Evolutionary conservation across 2,888 invertebrate genomes (phyloP).

Genomic region (Hypsopygia costalis): DNA sequence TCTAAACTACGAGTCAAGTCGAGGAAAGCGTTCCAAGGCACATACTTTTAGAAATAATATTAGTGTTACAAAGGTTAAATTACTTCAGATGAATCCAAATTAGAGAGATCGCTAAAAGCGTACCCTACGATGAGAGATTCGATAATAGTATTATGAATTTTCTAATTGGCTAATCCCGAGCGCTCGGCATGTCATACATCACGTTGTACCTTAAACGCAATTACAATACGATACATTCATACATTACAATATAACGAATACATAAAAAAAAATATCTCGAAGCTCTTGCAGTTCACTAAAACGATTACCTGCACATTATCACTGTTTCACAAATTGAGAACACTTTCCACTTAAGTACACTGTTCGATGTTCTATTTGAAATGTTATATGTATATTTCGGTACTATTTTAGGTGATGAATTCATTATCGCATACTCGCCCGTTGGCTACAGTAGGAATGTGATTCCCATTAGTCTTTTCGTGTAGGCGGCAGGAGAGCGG

Average conservation of each 20-base stretch:
- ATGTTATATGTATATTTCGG: neutral
- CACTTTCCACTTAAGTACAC: slow-evolving; percentile 30
- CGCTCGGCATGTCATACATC: slow-evolving; percentile 22
- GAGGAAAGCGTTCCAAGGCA: slow-evolving; percentile 79
- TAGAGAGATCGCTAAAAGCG: slow-evolving; percentile 68
- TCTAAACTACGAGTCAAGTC: slow-evolving; percentile 74
- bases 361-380: slow-evolving; percentile 6
- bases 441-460: slow-evolving; percentile 57
- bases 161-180: slow-evolving; percentile 34
- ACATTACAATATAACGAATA: slow-evolving; percentile 35
- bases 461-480: slow-evolving; percentile 66
- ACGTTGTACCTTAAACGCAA: slow-evolving; percentile 23
- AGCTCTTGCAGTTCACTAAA: slow-evolving; percentile 63
- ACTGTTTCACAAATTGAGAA: slow-evolving; percentile 46
- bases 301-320: slow-evolving; percentile 58
- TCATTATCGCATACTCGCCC: slow-evolving; percentile 56
- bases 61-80: slow-evolving; percentile 57
- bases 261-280: slow-evolving; percentile 58
- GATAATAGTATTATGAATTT: slow-evolving; percentile 25
- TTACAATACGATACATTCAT: slow-evolving; percentile 26
- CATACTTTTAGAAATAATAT: slow-evolving; percentile 79
- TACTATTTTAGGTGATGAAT: slow-evolving; percentile 15
- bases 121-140: slow-evolving; percentile 50
- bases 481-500: slow-evolving; percentile 56
- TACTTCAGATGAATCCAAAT: slow-evolving; percentile 53